Conservation (phyloP, 64 coral and sea anemone species). For the Dendronephthya gigantea region DNA sequence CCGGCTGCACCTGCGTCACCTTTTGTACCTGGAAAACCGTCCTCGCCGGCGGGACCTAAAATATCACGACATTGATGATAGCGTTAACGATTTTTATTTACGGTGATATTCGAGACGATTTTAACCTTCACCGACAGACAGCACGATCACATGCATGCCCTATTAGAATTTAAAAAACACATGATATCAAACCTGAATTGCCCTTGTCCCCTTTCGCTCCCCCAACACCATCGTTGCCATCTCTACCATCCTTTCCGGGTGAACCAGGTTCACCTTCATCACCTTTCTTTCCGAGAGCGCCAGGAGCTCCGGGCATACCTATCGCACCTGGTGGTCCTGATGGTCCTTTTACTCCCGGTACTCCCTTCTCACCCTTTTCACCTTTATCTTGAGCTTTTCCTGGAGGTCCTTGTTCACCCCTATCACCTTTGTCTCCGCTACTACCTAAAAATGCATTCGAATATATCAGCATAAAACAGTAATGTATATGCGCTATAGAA, state of each 20-base stretch:
- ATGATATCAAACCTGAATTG: background rate
- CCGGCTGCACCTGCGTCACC: background rate
- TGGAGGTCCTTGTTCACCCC: background rate
- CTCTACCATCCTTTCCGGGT: constrained; percentile 16
- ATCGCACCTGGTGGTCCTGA: background rate
- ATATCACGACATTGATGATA: background rate
- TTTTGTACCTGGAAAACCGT: background rate
- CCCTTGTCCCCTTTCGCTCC: background rate
- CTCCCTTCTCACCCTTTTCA: constrained; percentile 24
- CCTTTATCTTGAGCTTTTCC: constrained; percentile 1
- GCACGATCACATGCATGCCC: too few relatives aligned
- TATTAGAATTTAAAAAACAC: too few relatives aligned
- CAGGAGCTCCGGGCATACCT: background rate
- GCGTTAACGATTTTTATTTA: too few relatives aligned
- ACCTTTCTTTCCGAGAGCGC: constrained; percentile 31
- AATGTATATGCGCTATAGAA: too few relatives aligned
- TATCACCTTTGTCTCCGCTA: background rate
- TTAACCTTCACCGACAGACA: too few relatives aligned
- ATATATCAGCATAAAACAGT: too few relatives aligned
- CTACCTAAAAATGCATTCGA: too few relatives aligned
- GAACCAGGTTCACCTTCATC: constrained; percentile 29
- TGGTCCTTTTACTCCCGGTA: background rate
- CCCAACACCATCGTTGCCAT: constrained; percentile 17
- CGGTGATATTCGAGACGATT: too few relatives aligned
- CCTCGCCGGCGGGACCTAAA: constrained; percentile 9